These are phyloP conservation scores for Notothenia rossii DNA, from an alignment of 2,113 vertebrate genomes.

Conservation along the genomic window DNA sequence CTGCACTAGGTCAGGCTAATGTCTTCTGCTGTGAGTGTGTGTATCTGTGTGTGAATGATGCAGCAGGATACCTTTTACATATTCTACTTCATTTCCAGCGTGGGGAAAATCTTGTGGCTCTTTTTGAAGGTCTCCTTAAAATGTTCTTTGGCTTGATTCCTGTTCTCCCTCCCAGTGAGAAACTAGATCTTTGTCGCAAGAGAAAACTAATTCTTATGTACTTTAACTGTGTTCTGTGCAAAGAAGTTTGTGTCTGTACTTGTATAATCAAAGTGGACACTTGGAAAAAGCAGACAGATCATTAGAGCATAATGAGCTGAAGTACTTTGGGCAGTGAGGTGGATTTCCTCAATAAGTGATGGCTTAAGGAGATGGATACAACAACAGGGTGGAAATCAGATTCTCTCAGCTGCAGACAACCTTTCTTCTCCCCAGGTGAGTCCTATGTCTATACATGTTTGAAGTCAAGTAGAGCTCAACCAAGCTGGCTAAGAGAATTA, in stretches of 20 bases:
- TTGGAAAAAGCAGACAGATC: slow-evolving; percentile 62
- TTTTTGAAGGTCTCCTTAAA: slow-evolving; percentile 54
- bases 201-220: slow-evolving; percentile 40
- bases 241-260: slow-evolving; percentile 55
- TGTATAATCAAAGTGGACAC: slow-evolving; percentile 66
- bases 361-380: slow-evolving; percentile 63
- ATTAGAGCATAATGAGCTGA: slow-evolving; percentile 71
- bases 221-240: slow-evolving; percentile 40
- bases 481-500: slow-evolving; percentile 60
- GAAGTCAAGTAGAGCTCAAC: slow-evolving; percentile 69
- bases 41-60: slow-evolving; percentile 11
- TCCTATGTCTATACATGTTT: slow-evolving; percentile 66
- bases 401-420: slow-evolving; percentile 59
- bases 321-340: slow-evolving; percentile 66
- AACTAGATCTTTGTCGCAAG: slow-evolving; percentile 15
- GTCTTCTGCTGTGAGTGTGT: slow-evolving; percentile 24
- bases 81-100: slow-evolving; percentile 33
- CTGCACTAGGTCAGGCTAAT: slow-evolving; percentile 68
- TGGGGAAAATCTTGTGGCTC: slow-evolving; percentile 12
- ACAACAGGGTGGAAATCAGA: slow-evolving; percentile 62
- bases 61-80: slow-evolving; percentile 29
- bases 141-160: slow-evolving; percentile 42
- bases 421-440: slow-evolving; percentile 79
- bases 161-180: slow-evolving; percentile 23
- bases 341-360: slow-evolving; percentile 69